Base-by-base conservation (phyloP, 2,888 invertebrate species). In the Dioctria linearis region DNA sequence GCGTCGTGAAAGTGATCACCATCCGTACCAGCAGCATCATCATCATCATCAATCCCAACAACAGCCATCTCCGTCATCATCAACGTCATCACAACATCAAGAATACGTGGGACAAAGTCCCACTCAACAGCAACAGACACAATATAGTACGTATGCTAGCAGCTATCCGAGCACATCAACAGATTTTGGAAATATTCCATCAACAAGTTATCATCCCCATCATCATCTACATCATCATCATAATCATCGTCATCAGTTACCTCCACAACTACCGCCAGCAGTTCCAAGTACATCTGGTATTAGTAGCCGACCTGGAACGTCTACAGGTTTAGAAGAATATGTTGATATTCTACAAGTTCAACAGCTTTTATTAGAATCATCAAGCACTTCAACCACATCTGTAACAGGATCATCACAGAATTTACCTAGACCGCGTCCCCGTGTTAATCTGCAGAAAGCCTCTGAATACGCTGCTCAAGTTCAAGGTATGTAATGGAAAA, bases 291-390 rank as follows among this genome's bases (percentile, higher is more conserved):
- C 65, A 46, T 71, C 79, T 43, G 11, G 54, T n/a, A 25, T 39
- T 37, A n/a, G 63, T 13, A 66, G 57, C 37, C 79, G 78, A 3
- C 61, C 80, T 6, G 46, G 80, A 5, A 63, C 83, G 8, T 79
- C 73, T 39, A 51, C 67, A 9, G 88, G 89, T 84, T 86, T 90
- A 66, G 93, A 94, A 90, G 95, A 95, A 90, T 95, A 94, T 90
- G 95, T 95, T 88, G 95, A 95, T 90, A 95, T 95, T 86, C 92
- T 95, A 80, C 95, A 95, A 88, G 95, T 95, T 88, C 94, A 94
- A 86, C 92, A 94, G 88, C 89, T 94, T 85, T 90, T 94, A 85
- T 90, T 94, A 88, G 92, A 92, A 84, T 87, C 88, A 13, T 87
- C 89, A 9, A 84, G 86, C 43, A 85, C 86, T 40, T 83, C 85